phyloP scores from a whole-genome alignment of 2,888 invertebrate genomes.

The Steinernema scapterisci region DNA sequence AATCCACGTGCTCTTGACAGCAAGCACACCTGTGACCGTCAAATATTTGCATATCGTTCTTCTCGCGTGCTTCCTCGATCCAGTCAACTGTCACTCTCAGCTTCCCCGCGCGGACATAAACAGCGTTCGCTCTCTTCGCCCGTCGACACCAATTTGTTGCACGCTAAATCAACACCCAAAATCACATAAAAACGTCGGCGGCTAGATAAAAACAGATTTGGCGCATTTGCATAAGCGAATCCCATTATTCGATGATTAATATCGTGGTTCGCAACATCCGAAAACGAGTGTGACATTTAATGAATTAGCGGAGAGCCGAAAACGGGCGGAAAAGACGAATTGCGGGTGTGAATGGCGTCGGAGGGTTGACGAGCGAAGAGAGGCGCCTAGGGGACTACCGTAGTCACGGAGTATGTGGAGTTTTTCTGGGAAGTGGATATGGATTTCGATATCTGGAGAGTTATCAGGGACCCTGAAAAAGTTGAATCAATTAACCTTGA shows the following conservation, averaged over 20 bases:
- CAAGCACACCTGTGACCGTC: constrained; percentile 5
- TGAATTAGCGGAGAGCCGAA: neutral
- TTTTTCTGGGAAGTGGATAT: too few species aligned
- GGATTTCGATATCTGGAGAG: too few species aligned
- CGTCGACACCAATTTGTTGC: constrained; percentile 22
- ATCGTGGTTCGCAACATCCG: constrained; percentile 21
- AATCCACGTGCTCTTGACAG: neutral
- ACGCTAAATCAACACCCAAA: constrained; percentile 26
- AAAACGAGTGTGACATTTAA: constrained; percentile 20
- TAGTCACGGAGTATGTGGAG: too few species aligned
- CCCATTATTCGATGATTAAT: constrained; percentile 29
- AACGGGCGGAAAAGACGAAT: neutral
- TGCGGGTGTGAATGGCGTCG: neutral
- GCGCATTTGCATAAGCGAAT: constrained; percentile 26
- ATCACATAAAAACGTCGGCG: constrained; percentile 29
- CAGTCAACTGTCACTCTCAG: constrained; percentile 9
- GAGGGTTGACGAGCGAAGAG: too few species aligned
- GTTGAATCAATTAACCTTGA: too few species aligned
- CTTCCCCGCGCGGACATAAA: neutral
- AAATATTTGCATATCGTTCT: constrained; percentile 31
- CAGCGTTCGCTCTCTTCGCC: too few species aligned
- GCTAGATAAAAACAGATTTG: constrained; percentile 25
- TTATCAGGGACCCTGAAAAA: too few species aligned
- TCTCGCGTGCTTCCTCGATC: neutral
- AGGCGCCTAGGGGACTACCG: too few species aligned